Evolutionary conservation across 2,797 vertebrate species (phyloP).

Genomic region (Pangasius mekongensis): DNA sequence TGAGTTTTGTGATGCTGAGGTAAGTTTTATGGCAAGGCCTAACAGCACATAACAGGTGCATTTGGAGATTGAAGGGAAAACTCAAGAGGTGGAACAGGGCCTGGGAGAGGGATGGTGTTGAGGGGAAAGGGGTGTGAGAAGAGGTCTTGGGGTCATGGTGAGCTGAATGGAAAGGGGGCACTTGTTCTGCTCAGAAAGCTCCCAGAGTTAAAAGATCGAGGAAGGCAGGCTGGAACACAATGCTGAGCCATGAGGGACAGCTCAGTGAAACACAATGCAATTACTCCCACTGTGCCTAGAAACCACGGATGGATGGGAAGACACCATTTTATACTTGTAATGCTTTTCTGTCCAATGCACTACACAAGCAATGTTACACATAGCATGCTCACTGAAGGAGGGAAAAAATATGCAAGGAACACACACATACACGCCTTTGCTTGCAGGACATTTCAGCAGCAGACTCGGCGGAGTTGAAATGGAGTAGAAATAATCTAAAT

Average conservation of each 20-base stretch:
- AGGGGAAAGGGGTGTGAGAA: conserved; percentile 72
- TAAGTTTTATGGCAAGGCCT: conserved; percentile 18
- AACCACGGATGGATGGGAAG: conserved; percentile 45
- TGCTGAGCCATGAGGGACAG: conserved; percentile 67
- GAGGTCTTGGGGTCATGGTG: conserved; percentile 69
- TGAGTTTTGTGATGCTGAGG: conserved; percentile 19
- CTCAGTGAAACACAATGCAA: conserved; percentile 56
- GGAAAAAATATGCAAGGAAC: conserved; percentile 71
- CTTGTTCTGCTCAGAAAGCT: conserved; percentile 63
- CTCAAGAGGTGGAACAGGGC: conserved; percentile 32
- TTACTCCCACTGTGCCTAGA: conserved; percentile 52
- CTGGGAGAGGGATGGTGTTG: conserved; percentile 65
- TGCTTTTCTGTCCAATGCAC: conserved; percentile 82
- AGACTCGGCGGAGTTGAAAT: conserved; percentile 82
- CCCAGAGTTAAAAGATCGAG: conserved; percentile 68
- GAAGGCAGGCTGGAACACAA: conserved; percentile 59
- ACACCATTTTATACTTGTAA: conserved; percentile 76
- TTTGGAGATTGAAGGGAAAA: conserved; percentile 22
- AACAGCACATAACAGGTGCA: conserved; percentile 32
- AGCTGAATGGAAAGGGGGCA: conserved; percentile 71
- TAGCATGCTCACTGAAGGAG: conserved; percentile 56
- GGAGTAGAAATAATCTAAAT: conserved; percentile 85
- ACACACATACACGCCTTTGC: conserved; percentile 63
- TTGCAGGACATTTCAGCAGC: conserved; percentile 79
- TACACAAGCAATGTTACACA: conserved; percentile 73